These are phyloP conservation scores for Amblyteles armatorius DNA, from an alignment of 2,888 invertebrate species.

Conservation along the genomic window DNA sequence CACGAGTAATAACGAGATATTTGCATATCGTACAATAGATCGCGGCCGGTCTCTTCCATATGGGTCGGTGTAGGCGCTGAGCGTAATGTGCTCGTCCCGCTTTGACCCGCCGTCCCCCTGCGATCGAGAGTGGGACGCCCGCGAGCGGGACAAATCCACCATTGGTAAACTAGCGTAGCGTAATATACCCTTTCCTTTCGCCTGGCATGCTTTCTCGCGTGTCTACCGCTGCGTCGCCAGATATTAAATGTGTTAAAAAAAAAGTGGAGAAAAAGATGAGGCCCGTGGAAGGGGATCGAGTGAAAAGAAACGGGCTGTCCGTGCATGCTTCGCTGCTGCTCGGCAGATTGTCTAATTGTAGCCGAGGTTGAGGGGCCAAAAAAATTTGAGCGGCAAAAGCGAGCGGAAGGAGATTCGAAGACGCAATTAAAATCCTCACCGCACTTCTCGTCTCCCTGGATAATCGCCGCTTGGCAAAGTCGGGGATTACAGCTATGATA, in stretches of 20 bases:
- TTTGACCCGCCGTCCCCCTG: not conserved
- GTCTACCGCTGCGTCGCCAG: not conserved
- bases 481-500: not conserved
- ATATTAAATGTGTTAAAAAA: slow-evolving; percentile 11
- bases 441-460: not conserved
- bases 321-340: slow-evolving; percentile 18
- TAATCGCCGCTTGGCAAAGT: not conserved
- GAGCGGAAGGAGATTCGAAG: not conserved
- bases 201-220: slow-evolving; percentile 60
- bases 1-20: slow-evolving; percentile 12
- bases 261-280: not conserved
- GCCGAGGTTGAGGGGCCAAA: not conserved
- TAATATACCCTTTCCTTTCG: slow-evolving; percentile 55
- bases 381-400: not conserved
- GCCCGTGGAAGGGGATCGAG: not conserved
- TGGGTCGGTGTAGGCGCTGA: slow-evolving; percentile 35
- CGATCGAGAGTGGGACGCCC: slow-evolving; percentile 18
- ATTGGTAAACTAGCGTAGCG: slow-evolving; percentile 6
- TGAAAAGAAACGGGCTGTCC: not conserved
- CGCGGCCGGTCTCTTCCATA: slow-evolving; percentile 33
- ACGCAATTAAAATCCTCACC: not conserved
- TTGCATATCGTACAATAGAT: slow-evolving; percentile 43
- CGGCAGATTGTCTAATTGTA: slow-evolving; percentile 17
- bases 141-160: not conserved
- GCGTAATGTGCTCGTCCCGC: not conserved